Evolutionary conservation across 2,888 invertebrate species (phyloP).

Genomic region (Tetramorium bicarinatum): DNA sequence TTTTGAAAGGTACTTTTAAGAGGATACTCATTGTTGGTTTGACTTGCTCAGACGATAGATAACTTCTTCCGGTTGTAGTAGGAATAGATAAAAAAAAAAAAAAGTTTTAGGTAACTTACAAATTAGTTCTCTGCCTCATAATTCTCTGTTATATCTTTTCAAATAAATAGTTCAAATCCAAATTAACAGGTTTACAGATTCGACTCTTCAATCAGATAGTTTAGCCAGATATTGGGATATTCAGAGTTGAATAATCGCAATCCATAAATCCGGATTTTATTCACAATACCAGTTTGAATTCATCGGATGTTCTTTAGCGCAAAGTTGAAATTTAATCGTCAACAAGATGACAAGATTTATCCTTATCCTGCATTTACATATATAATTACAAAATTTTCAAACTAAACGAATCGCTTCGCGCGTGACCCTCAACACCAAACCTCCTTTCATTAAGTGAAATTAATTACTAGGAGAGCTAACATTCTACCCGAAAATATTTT

Average conservation of each 20-base stretch:
- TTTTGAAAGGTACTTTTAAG: neutral
- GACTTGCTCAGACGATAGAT: neutral
- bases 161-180: neutral
- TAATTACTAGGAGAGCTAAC: constrained; percentile 8
- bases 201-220: neutral
- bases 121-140: neutral
- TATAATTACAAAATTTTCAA: constrained; percentile 6
- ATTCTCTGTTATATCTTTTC: neutral
- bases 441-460: constrained; percentile 18
- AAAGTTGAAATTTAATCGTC: neutral
- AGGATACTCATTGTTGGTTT: neutral
- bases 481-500: neutral
- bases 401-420: constrained; percentile 22
- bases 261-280: neutral
- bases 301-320: neutral
- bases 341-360: neutral
- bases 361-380: neutral
- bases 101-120: neutral
- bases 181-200: neutral
- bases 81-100: neutral
- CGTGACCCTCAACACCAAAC: neutral
- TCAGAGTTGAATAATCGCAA: neutral
- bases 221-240: neutral
- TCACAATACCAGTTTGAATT: neutral
- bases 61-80: neutral